These are phyloP conservation scores for Disparrhopalites patrizii DNA, from an alignment of 2,888 invertebrate genomes.

Conservation along the genomic window DNA sequence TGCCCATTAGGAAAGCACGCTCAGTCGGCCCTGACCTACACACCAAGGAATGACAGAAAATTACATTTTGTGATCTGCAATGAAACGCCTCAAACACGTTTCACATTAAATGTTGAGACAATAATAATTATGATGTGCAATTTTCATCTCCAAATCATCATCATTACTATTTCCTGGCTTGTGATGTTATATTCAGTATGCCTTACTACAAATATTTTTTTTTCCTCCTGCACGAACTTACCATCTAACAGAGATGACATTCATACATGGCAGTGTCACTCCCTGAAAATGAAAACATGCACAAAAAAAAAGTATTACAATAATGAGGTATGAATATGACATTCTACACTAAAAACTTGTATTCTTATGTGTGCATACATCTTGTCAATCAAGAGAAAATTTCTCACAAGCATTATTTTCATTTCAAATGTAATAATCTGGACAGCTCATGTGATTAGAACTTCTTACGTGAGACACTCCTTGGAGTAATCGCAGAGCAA, in stretches of 20 bases:
- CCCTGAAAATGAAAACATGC: slow-evolving; percentile 39
- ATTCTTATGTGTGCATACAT: neutral
- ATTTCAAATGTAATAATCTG: too few relatives aligned
- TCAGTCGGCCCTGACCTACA: slow-evolving; percentile 53
- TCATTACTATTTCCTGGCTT: too few relatives aligned
- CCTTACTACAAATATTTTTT: too few relatives aligned
- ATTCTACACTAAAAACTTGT: neutral
- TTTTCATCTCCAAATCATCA: too few relatives aligned
- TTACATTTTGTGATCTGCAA: too few relatives aligned
- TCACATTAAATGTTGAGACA: too few relatives aligned
- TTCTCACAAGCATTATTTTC: too few relatives aligned
- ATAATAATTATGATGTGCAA: too few relatives aligned
- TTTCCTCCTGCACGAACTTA: too few relatives aligned
- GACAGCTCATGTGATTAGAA: neutral
- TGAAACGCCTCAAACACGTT: too few relatives aligned
- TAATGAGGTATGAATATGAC: neutral
- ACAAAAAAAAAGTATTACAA: neutral
- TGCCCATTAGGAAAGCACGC: slow-evolving; percentile 52
- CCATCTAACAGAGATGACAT: slow-evolving; percentile 49
- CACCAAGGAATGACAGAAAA: too few relatives aligned
- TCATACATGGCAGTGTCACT: slow-evolving; percentile 45
- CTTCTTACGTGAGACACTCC: slow-evolving; percentile 55
- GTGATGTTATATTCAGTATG: too few relatives aligned
- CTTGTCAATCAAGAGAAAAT: neutral
- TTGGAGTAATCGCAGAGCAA: slow-evolving; percentile 52